These are phyloP conservation scores for Marasmarcha lunaedactyla DNA, from an alignment of 2,888 invertebrate genomes.

Conservation along the genomic window DNA sequence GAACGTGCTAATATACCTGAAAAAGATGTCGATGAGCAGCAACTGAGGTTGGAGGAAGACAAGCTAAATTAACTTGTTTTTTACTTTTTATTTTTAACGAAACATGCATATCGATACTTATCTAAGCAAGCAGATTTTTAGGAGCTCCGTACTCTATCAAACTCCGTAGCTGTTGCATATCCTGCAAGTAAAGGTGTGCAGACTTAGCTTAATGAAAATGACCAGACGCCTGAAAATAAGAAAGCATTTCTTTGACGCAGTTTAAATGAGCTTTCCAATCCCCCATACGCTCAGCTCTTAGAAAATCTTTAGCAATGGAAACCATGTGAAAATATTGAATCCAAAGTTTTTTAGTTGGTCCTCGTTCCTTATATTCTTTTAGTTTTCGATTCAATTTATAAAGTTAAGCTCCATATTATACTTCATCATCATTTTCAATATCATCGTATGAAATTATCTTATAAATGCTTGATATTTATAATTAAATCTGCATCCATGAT, in stretches of 20 bases:
- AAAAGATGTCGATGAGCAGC: too few species aligned
- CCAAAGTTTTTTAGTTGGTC: constrained; percentile 19
- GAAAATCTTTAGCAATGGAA: constrained; percentile 17
- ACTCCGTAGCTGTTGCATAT: too few species aligned
- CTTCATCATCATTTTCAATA: background rate
- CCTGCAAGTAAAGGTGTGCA: too few species aligned
- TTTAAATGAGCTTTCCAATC: background rate
- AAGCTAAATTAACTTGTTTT: background rate
- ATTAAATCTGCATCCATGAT: background rate
- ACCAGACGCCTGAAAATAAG: constrained; percentile 8
- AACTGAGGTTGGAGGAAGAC: too few species aligned
- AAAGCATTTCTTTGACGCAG: constrained; percentile 2
- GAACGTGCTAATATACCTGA: too few species aligned
- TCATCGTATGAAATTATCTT: constrained; percentile 10
- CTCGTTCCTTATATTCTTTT: constrained; percentile 6
- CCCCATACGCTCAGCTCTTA: too few species aligned
- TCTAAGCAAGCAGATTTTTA: too few species aligned
- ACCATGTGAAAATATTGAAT: constrained; percentile 23
- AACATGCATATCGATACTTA: too few species aligned
- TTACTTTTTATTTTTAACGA: constrained; percentile 10
- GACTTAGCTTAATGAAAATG: constrained; percentile 17
- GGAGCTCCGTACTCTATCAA: constrained; percentile 22
- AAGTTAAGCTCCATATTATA: background rate
- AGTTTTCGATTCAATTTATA: constrained; percentile 1
- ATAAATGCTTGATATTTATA: background rate